These are phyloP conservation scores for Acleris emargana DNA, from an alignment of 2,888 invertebrate genomes.

Conservation along the genomic window DNA sequence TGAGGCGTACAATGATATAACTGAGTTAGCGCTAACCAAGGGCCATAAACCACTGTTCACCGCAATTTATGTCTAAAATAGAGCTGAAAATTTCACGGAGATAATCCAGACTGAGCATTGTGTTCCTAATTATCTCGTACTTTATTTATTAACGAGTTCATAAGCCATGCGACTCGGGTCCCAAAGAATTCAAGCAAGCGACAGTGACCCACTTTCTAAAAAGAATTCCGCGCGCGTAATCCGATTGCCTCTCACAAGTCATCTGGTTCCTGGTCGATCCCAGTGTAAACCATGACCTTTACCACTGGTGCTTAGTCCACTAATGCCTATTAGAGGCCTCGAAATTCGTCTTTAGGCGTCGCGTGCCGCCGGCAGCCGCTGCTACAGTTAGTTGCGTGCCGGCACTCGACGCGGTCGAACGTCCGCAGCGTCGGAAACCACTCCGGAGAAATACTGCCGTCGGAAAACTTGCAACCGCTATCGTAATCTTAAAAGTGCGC, in stretches of 20 bases:
- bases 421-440: slow-evolving; percentile 46
- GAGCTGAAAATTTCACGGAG: slow-evolving; percentile 25
- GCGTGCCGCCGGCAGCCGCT: slow-evolving; percentile 52
- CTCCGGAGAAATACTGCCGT: slow-evolving; percentile 44
- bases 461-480: slow-evolving; percentile 51
- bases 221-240: slow-evolving; percentile 10
- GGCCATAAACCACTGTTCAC: slow-evolving; percentile 30
- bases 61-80: slow-evolving; percentile 31
- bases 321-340: slow-evolving; percentile 68
- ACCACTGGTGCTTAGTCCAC: slow-evolving; percentile 59
- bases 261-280: slow-evolving; percentile 43
- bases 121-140: slow-evolving; percentile 18
- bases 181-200: slow-evolving; percentile 8
- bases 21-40: slow-evolving; percentile 23
- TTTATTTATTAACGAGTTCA: slow-evolving; percentile 19
- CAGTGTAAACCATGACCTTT: slow-evolving; percentile 69
- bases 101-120: slow-evolving; percentile 24
- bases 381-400: slow-evolving; percentile 62
- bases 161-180: slow-evolving; percentile 5
- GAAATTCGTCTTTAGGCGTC: slow-evolving; percentile 64
- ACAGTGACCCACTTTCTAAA: slow-evolving; percentile 19
- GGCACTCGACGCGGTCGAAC: slow-evolving; percentile 63
- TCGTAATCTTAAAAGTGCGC: slow-evolving; percentile 43
- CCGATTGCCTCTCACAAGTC: slow-evolving; percentile 20
- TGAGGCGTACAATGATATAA: slow-evolving; percentile 16